phyloP scores from a whole-genome alignment of 2,113 vertebrate species.

The Corvus cornix region DNA sequence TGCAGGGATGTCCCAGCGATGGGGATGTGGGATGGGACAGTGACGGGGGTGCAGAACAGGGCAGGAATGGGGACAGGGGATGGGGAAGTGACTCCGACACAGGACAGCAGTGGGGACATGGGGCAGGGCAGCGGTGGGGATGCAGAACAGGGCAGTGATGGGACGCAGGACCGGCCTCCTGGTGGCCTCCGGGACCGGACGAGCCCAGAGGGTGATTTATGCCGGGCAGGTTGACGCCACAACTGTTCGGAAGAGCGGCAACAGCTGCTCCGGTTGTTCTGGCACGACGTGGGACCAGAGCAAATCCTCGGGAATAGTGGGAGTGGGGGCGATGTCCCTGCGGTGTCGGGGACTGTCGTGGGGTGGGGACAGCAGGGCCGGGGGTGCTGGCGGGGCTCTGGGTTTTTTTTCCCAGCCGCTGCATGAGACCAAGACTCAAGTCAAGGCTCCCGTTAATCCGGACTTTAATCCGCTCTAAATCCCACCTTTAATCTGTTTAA shows the following conservation, averaged over 20 bases:
- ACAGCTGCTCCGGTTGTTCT: not conserved
- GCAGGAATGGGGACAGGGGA: not conserved
- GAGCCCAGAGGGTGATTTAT: not conserved
- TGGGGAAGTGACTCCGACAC: no score
- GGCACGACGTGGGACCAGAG: not conserved
- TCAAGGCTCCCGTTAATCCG: not conserved
- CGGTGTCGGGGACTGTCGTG: not conserved
- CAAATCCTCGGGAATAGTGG: fast-evolving
- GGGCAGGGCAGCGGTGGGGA: no score
- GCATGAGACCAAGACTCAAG: not conserved
- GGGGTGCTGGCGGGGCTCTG: not conserved
- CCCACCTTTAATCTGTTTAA: slow-evolving; percentile 2
- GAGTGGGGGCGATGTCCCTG: not conserved
- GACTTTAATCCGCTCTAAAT: not conserved
- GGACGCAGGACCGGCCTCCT: not conserved
- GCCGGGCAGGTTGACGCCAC: not conserved
- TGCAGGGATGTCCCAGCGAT: fast-evolving
- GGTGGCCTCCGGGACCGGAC: not conserved
- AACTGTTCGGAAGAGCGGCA: fast-evolving
- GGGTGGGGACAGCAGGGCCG: not conserved
- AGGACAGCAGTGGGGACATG: no score
- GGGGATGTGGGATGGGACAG: not conserved
- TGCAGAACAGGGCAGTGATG: not conserved
- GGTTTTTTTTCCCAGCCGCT: not conserved
- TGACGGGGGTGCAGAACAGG: fast-evolving